Conservation (phyloP, 2,797 vertebrate genomes). For the Pristis pectinata region DNA sequence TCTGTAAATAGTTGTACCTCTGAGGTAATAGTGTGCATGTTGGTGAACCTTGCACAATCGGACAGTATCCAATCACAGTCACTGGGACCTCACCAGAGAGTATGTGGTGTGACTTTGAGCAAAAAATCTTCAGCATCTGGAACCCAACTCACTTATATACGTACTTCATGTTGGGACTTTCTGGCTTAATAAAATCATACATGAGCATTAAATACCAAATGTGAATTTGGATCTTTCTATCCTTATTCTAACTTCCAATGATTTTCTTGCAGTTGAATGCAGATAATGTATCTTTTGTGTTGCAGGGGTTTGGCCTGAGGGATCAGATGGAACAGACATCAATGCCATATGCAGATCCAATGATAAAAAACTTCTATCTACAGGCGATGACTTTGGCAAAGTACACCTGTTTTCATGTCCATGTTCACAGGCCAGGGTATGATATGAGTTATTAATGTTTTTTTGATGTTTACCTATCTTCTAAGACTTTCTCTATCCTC, state of each 20-base stretch:
- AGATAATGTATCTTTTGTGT: conserved; percentile 26
- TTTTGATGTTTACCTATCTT: background rate
- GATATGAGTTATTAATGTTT: conserved; percentile 36
- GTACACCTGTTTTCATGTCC: conserved; percentile 93
- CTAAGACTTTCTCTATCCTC: background rate
- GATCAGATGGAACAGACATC: conserved; percentile 92
- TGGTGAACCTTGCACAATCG: background rate
- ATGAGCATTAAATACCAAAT: too few relatives aligned
- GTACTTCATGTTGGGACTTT: too few relatives aligned
- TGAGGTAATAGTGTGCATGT: background rate
- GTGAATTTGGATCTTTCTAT: background rate
- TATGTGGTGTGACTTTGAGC: background rate
- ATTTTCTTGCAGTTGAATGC: background rate
- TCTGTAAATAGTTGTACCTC: background rate
- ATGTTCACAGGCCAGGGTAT: conserved; percentile 89
- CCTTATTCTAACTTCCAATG: background rate
- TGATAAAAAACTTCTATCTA: conserved; percentile 76
- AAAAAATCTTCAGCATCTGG: background rate
- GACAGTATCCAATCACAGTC: background rate
- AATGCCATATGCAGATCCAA: conserved; percentile 81
- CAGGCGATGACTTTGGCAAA: conserved; percentile 97
- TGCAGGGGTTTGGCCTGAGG: conserved; percentile 92
- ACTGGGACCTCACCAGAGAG: background rate
- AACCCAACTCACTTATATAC: too few relatives aligned
- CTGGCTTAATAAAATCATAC: too few relatives aligned